Percentiles rank a stretch among this genome's conserved stretches.
phyloP scores from a whole-genome alignment of 2,113 vertebrate species.

The Gallinago media region DNA sequence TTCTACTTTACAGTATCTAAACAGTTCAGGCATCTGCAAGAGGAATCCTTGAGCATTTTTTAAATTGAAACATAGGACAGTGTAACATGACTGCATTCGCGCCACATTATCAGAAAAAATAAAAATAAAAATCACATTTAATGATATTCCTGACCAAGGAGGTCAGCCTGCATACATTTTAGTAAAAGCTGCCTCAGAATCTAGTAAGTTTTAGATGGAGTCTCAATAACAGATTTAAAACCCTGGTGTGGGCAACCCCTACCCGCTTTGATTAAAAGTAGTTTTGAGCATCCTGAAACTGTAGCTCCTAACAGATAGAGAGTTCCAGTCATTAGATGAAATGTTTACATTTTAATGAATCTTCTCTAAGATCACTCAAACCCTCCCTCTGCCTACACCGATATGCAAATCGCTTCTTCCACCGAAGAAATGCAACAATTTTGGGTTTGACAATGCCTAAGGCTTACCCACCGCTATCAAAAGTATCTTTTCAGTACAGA shows the following conservation, averaged over 20 bases:
- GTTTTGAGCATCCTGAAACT: not conserved
- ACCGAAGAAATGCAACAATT: not conserved
- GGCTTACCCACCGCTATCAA: not conserved
- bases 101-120: not conserved
- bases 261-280: not conserved
- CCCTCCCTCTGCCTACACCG: not conserved
- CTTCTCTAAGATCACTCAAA: not conserved
- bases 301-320: not conserved
- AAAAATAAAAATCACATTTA: not conserved
- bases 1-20: not conserved
- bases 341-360: not conserved
- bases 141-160: not conserved
- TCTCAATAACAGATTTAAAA: not conserved
- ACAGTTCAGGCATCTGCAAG: not conserved
- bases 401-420: not conserved
- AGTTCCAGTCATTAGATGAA: not conserved
- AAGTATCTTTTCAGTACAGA: not conserved
- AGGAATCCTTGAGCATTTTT: not conserved
- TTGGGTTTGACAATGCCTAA: not conserved
- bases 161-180: not conserved
- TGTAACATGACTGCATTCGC: not conserved
- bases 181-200: not conserved
- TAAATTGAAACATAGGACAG: not conserved
- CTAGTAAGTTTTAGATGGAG: not conserved
- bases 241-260: not conserved